Evolutionary conservation across 2,113 vertebrate species (phyloP).

Genomic region (Delphinus delphis): DNA sequence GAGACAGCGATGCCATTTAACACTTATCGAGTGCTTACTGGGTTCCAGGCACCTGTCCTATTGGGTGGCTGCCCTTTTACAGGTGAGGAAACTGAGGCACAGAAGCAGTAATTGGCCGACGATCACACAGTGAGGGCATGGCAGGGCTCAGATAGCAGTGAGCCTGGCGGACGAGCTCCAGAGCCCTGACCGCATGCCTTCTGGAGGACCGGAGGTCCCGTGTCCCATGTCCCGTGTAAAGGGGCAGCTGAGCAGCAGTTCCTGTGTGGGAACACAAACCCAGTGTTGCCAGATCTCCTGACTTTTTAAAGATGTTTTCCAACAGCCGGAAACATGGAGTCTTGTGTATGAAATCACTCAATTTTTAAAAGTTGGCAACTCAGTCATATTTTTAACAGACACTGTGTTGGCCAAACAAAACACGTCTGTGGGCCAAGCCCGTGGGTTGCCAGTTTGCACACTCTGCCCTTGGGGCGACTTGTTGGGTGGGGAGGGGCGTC

Average conservation of each 20-base stretch:
- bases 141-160: not conserved
- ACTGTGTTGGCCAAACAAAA: slow-evolving; percentile 64
- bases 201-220: not conserved
- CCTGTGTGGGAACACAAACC: not conserved
- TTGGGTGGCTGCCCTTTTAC: not conserved
- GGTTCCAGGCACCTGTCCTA: not conserved
- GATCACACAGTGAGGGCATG: not conserved
- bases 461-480: not conserved
- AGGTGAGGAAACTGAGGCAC: not conserved
- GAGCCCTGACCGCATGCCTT: not conserved
- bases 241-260: not conserved
- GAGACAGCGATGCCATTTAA: not conserved
- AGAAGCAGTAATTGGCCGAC: not conserved
- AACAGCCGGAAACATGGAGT: slow-evolving; percentile 34
- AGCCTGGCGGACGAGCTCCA: fast-evolving
- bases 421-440: not conserved
- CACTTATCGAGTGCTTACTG: not conserved
- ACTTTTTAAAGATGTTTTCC: slow-evolving; percentile 44
- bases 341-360: slow-evolving; percentile 62
- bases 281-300: not conserved
- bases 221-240: not conserved
- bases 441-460: slow-evolving; percentile 7
- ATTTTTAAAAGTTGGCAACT: slow-evolving; percentile 65
- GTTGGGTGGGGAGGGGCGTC: not conserved
- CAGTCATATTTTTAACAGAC: slow-evolving; percentile 56